Base-by-base conservation (phyloP, 2,113 vertebrate species). In the Mustela nigripes region DNA sequence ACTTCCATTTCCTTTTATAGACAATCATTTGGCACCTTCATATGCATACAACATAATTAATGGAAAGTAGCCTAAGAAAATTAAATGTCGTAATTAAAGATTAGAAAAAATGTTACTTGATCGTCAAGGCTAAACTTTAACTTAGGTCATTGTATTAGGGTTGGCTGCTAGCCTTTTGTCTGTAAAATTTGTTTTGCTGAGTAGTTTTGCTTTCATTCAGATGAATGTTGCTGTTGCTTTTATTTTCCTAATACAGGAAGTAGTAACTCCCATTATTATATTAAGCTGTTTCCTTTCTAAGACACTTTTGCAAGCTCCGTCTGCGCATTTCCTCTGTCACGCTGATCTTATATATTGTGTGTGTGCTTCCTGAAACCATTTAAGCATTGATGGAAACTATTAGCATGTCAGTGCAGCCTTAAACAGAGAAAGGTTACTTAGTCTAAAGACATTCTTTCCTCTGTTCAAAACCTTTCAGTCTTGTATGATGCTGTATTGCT, bases 211-310 rank as follows among this genome's bases (percentile, higher is more conserved):
- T 87, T 98, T 96, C 97, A 98, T 97, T 91, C 24, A 15, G 91
- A 95, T 69, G 80, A 98, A 18, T 93, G 65, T 96, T 97, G 95
- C 93, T 94, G 62, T 97, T 97, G 11, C 97, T 89, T 98, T 98
- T 98, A 58, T 98, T 98, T 98, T 98, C 94, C 97, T 98, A 98
- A 98, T 98, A 93, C 89, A 98, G 98, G 98, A 98, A 98, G 96
- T 98, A 98, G 95, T 98, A 97, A 95, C 81, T 98, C 94, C 91
- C 89, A 89, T 98, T 98, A 98, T 98, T 98, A 93, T 98, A 96
- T 97, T 96, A 94, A 97, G 94, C 92, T 98, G 48, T 97, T 98
- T 98, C 97, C 98, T 98, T 98, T 97, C 96, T 95, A 84, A 97
- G 88, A 91, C 93, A 95, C 93, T 98, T 98, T 58, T 91, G 92